Base-by-base conservation (phyloP, 2,797 vertebrate genomes). In the Staurois parvus region DNA sequence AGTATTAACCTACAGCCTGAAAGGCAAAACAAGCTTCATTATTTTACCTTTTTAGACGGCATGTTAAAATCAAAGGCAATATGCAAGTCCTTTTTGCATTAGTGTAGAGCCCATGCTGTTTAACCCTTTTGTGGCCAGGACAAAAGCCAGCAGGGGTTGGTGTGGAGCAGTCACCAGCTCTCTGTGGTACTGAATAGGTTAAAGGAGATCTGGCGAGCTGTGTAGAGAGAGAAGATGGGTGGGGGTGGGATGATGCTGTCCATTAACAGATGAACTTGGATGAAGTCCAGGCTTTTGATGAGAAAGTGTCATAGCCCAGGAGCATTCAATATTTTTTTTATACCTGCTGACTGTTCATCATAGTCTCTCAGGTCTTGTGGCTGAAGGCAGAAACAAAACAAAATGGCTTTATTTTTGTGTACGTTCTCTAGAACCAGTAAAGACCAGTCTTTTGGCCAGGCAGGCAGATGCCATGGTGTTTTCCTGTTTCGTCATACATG, bases 191-290 rank as follows among this genome's bases (percentile, higher is more conserved):
- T 34, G 66, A 67, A 83, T 45, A 72, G 79, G 85, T 77, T 80
- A 30, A 79, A 87, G 87, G 89, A 89, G 75, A 78, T 76, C 52
- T 56, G 81, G 62, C 0, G 70, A 81, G 84, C 81, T 26, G 89
- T 74, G 76, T 87, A 87, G 37, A 76, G 81, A 85, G 75, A 69
- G 67, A 45, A 88, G 56, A 76, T 77, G 88, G 92, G 73, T 85
- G 91, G 74, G 88, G 90, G 89, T 89, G 92, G 92, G 90, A 91
- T 93, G 94, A 92, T 89, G 92, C 95, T 96, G 95, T 96, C 97
- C 97, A 98, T 98, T 98, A 98, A 98, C 96, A 97, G 96, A 98
- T 97, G 97, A 98, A 98, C 97, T 97, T 99, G 97, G 97, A 96
- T 32, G 69, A 91, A 91, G 90, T 96, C 97, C 97, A 98, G 95